These are phyloP conservation scores for Erpetoichthys calabaricus DNA, from an alignment of 2,797 vertebrate genomes.

Conservation along the genomic window DNA sequence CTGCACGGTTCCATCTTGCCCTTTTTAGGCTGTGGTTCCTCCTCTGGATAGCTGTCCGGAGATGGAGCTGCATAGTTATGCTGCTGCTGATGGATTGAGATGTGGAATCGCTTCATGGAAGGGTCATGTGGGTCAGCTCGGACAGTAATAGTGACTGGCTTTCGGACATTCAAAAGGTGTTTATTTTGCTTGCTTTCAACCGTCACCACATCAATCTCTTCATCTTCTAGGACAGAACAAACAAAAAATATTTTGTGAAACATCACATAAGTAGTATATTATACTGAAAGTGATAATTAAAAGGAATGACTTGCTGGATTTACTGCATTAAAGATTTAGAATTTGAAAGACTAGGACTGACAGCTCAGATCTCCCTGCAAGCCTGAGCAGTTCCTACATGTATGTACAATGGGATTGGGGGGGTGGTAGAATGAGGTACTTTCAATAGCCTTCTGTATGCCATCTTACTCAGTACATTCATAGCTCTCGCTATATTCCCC, in stretches of 20 bases:
- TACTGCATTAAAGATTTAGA: no score
- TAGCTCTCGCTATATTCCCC: no score
- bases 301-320: no score
- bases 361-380: no score
- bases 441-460: no score
- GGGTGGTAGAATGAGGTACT: no score
- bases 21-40: slow-evolving; percentile 43
- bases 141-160: slow-evolving; percentile 78
- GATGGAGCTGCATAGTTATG: slow-evolving; percentile 83
- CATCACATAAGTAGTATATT: slow-evolving; percentile 7
- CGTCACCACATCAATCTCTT: slow-evolving; percentile 87
- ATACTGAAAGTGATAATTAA: not conserved
- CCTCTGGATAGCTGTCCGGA: slow-evolving; percentile 33
- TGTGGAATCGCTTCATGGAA: slow-evolving; percentile 82
- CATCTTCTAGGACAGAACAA: slow-evolving; percentile 46
- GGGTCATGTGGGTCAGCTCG: slow-evolving; percentile 73
- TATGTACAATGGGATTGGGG: no score
- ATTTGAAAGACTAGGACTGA: no score
- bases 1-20: slow-evolving; percentile 35
- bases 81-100: slow-evolving; percentile 85
- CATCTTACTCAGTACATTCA: no score
- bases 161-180: slow-evolving; percentile 53
- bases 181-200: slow-evolving; percentile 84
- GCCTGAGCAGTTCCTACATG: no score
- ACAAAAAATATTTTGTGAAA: slow-evolving; percentile 15